Evolutionary conservation across 2,888 invertebrate genomes (phyloP), one percentile per base, ranked within the genome.

Genomic region (Andrena dorsata): DNA sequence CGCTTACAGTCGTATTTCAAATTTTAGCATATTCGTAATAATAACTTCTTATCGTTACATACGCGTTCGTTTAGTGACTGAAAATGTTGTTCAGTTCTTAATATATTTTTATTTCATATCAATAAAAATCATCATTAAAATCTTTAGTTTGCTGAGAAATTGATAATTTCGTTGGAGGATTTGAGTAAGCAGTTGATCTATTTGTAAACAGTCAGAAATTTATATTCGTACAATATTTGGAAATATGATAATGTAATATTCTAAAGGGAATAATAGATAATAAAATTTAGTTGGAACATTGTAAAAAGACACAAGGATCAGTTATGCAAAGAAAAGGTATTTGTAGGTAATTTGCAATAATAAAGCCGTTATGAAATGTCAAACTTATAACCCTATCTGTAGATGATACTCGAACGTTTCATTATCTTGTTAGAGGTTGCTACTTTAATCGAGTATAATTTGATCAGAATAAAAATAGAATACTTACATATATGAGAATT

Each of bases 331-430:
- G 41, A 76, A 58, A 28, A 49, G 68, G 35, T 26, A 78, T 66
- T 35, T 86, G 84, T 86, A 86, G 86, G 84, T 86, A 84, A 82
- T 86, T 84, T 86, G 76, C 82, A 86, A 82, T 70, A 86, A 86
- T 86, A 86, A 86, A 86, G 70, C 77, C 30, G 66, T 86, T 86
- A 85, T 86, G 73, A 66, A 51, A 66, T 32, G 16, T 64, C 41
- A 23, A 64, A 64, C 41, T 64, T 64, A 13, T 20, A 41, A 41
- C 41, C 41, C 41, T 41, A 5, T 41, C 4, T 41, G 4, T 63
- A 20, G 23, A 63, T 6, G 23, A 61, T 35, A n/a, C 35, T 61
- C 8, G 28, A 32, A 32, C 10, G 32, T 61, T n/a, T 32, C 32
- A 61, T 20, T 20, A 61, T 20, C 20, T 35, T 35, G 35, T 35